Base-by-base conservation (phyloP, 2,797 vertebrate genomes). In the Paramormyrops hopkinsi region DNA sequence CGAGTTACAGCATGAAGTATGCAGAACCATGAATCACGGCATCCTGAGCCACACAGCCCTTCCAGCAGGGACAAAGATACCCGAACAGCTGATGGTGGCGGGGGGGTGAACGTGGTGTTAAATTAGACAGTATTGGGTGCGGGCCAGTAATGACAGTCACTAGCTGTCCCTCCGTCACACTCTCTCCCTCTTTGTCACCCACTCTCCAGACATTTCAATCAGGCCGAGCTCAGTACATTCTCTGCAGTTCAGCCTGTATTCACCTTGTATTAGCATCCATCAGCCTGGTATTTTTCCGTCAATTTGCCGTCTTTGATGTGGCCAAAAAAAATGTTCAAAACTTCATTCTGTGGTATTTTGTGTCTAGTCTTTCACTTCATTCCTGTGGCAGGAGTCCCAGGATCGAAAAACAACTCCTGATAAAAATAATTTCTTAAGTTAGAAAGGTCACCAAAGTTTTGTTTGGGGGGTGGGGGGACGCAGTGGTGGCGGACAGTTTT, bases 141-240 rank as follows among this genome's bases (percentile, higher is more conserved):
- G 22, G 25, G 65, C 65, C 65, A 69, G 65, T 33, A 69, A 69
- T 69, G 65, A 69, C 65, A 79, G 37, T 37, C 37, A 79, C 73
- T 79, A 2, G 73, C 6, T 79, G 73, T 44, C 73, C 69, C 48
- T 37, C 29, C 19, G 9, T 53, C 29, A 22, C 17, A 37, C 1
- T n/a, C n/a, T 51, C 33, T 8, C 29, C 19, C 25, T 33, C 6
- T 22, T 51, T 4, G 46, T 50, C 65, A 14, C 25, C 8, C 65
- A 33, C 88, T 69, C 69, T 48, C 69, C 69, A 53, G 44, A 65
- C 79, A 90, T 37, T 79, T 86, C 86, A 84, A 11, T 79, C 73
- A 44, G 37, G 37, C 69, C 25, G 14, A 6, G 33, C 73, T 17
- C 73, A 2, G 37, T 79, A 79, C 14, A 8, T 79, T 44, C 37